Conservation (phyloP, 2,888 invertebrate genomes). For the Melieria omissa region DNA sequence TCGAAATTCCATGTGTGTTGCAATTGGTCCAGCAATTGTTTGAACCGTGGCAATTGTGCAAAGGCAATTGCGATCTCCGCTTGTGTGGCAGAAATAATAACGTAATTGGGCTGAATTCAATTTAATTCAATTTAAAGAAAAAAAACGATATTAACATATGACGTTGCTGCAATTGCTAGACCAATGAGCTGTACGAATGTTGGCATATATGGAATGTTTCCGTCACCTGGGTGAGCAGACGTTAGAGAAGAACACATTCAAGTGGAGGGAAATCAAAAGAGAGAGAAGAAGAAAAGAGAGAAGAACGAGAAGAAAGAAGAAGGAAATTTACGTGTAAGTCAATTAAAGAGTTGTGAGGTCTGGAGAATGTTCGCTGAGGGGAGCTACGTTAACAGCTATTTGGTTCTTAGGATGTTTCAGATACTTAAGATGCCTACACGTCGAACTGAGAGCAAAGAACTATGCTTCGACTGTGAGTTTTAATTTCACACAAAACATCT, state of each 20-base stretch:
- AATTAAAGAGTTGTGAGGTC: neutral
- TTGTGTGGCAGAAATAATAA: no score
- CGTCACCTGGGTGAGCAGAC: conserved; percentile 60
- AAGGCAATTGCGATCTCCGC: no score
- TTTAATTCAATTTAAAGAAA: neutral
- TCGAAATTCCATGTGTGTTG: conserved; percentile 12
- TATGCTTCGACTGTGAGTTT: no score
- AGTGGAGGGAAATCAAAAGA: conserved; percentile 12
- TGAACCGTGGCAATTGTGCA: neutral
- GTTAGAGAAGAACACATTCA: conserved; percentile 15
- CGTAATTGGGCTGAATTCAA: neutral
- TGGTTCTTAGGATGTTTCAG: no score
- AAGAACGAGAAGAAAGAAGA: conserved; percentile 24
- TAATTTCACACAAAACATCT: no score
- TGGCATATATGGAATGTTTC: conserved; percentile 63
- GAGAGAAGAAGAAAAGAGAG: conserved; percentile 30
- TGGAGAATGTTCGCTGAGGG: no score
- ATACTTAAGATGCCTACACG: no score
- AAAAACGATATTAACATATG: no score
- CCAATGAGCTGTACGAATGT: conserved; percentile 63
- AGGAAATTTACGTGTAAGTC: neutral
- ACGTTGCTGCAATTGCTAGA: conserved; percentile 56
- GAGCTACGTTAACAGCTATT: no score
- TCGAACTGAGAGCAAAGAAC: no score
- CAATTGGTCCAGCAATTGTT: conserved; percentile 27